Conservation (phyloP, 2,113 vertebrate species). For the Felis catus region F.catus_Fca126_mat1.0 CM031419.1:134311001-134311500, state of each 20-base stretch:
- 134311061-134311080: slow-evolving; percentile 60
- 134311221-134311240: slow-evolving; percentile 73
- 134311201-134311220: slow-evolving; percentile 79
- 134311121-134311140: slow-evolving; percentile 77
- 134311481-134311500: slow-evolving; percentile 88
- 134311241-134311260: slow-evolving; percentile 73
- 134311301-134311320: slow-evolving; percentile 70
- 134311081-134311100: slow-evolving; percentile 73
- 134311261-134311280: slow-evolving; percentile 70
- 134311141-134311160: slow-evolving; percentile 76
- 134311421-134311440: slow-evolving; percentile 83
- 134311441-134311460: slow-evolving; percentile 85
- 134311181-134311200: slow-evolving; percentile 80
- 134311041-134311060: slow-evolving; percentile 33
- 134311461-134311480: slow-evolving; percentile 85
- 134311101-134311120: slow-evolving; percentile 50
- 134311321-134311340: slow-evolving; percentile 77
- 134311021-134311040: slow-evolving; percentile 63
- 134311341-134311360: slow-evolving; percentile 77
- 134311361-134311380: slow-evolving; percentile 80
- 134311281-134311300: slow-evolving; percentile 54
- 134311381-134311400: slow-evolving; percentile 87
- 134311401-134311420: slow-evolving; percentile 84
- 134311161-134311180: slow-evolving; percentile 81
- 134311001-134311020: slow-evolving; percentile 68